Evolutionary conservation across 2,888 invertebrate species (phyloP).

Genomic region (Cremastobaeus sp.): DNA sequence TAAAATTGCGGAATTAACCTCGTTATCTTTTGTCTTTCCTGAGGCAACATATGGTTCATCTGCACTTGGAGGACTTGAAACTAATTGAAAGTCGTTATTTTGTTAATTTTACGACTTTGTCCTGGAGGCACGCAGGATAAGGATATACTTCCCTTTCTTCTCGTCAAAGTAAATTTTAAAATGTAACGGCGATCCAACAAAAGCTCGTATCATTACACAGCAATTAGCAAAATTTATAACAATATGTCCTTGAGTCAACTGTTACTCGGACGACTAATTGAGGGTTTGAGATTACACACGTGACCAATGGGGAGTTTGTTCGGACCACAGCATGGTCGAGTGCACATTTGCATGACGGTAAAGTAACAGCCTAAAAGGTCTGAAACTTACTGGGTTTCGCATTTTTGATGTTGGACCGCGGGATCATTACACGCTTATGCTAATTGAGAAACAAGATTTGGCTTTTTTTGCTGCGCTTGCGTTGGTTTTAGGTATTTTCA

Average conservation of each 20-base stretch:
- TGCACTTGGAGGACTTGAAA: conserved; percentile 67
- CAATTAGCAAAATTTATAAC: conserved; percentile 73
- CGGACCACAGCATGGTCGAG: conserved; percentile 27
- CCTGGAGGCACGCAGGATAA: conserved; percentile 73
- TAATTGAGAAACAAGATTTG: conserved; percentile 32
- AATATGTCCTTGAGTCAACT: conserved; percentile 56
- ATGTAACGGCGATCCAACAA: conserved; percentile 68
- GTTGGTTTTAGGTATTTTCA: conserved; percentile 5
- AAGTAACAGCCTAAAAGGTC: conserved; percentile 8
- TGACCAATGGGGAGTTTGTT: conserved; percentile 47
- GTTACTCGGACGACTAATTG: conserved; percentile 32
- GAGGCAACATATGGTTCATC: conserved; percentile 59
- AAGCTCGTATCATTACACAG: conserved; percentile 61
- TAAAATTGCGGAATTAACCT: no score
- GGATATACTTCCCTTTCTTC: conserved; percentile 65
- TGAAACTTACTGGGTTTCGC: conserved; percentile 21
- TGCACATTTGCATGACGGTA: conserved; percentile 38
- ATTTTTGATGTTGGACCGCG: conserved; percentile 34
- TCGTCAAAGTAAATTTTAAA: conserved; percentile 32
- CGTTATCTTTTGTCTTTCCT: conserved; percentile 38
- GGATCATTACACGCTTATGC: conserved; percentile 36
- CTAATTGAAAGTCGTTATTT: conserved; percentile 77
- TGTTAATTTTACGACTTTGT: conserved; percentile 75
- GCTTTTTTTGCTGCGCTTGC: not conserved
- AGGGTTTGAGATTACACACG: conserved; percentile 26